Evolutionary conservation across 2,113 vertebrate species (phyloP), one percentile per base, ranked within the genome.

Genomic region (Damaliscus lunatus): DNA sequence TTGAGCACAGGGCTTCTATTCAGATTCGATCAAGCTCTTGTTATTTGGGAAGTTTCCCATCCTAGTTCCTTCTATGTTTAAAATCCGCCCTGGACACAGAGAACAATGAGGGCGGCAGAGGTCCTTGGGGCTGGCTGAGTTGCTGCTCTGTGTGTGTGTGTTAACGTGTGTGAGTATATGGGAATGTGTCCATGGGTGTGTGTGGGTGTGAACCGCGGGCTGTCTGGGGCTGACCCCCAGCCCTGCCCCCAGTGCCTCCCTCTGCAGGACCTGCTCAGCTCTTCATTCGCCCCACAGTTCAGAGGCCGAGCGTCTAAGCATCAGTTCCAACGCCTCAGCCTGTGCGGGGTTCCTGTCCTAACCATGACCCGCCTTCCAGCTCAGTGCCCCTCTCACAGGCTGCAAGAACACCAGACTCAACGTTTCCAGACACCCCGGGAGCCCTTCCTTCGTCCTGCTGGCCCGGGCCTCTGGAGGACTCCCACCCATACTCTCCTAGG

Each of bases 401-500:
- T 59, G 29, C 25, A 62, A 64, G 94, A 53, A 48, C 36, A 11
- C 21, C 11, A 33, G 59, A 14, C 53, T 16, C 46, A 29, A 60
- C 6, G 2, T 59, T 78, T 74, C 36, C n/a, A 40, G 71, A 36
- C 36, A 52, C 19, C 3, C 25, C 2, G 23, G 81, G 43, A n/a
- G 5, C 10, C 4, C 71, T 2, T 9, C 59, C 67, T 36, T 50
- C 3, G 25, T n/a, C 48, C 0, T 7, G 85, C 33, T 2, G 27
- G 31, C 52, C 21, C 0, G 7, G 57, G 6, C 52, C 64, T n/a
- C 15, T 10, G 25, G 74, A 25, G n/a, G 8, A 59, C 19, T 3
- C 25, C 9, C 27, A 2, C 19, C 27, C 9, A 9, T 0, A 21
- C 33, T 36, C 17, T 5, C 52, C 50, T 93, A 3, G 36, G 88